These are phyloP conservation scores for Psilanteris sp. DNA, from an alignment of 1,140 invertebrate genomes.

Conservation along the genomic window DNA sequence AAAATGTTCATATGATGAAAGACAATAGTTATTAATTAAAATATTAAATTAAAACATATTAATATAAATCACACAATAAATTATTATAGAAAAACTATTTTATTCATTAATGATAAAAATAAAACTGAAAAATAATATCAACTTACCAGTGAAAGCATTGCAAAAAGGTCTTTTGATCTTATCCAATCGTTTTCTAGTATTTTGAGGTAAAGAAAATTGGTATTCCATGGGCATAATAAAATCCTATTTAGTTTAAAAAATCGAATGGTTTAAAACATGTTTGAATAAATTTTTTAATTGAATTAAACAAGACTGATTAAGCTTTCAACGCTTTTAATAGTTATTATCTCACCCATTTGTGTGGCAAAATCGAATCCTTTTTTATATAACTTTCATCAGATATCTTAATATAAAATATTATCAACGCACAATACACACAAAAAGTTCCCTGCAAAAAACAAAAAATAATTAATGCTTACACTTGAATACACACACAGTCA, in stretches of 20 bases:
- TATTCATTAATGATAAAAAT: too few relatives aligned
- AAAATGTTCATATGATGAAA: too few relatives aligned
- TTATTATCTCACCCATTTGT: slow-evolving; percentile 22
- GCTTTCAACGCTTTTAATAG: too few relatives aligned
- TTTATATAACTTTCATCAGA: slow-evolving; percentile 3
- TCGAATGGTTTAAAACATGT: too few relatives aligned
- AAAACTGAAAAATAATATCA: too few relatives aligned
- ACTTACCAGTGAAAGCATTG: slow-evolving; percentile 54
- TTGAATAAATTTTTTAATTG: too few relatives aligned
- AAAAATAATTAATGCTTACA: too few relatives aligned
- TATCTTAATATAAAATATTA: slow-evolving; percentile 22
- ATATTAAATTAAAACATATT: too few relatives aligned
- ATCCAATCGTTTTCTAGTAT: slow-evolving; percentile 14
- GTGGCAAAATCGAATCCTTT: slow-evolving; percentile 16
- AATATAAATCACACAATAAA: too few relatives aligned
- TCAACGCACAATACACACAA: slow-evolving; percentile 34
- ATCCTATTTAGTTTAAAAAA: slow-evolving; percentile 21
- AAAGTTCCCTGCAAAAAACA: slow-evolving; percentile 16
- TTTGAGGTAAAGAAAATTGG: slow-evolving; percentile 2
- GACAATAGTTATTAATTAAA: too few relatives aligned
- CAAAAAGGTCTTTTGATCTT: slow-evolving; percentile 52
- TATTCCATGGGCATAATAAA: slow-evolving; percentile 3
- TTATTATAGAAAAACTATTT: too few relatives aligned
- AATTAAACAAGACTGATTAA: too few relatives aligned
- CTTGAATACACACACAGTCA: neutral